These are phyloP conservation scores for Labeo calbasu DNA, from an alignment of 2,797 vertebrate species.

Conservation along the genomic window DNA sequence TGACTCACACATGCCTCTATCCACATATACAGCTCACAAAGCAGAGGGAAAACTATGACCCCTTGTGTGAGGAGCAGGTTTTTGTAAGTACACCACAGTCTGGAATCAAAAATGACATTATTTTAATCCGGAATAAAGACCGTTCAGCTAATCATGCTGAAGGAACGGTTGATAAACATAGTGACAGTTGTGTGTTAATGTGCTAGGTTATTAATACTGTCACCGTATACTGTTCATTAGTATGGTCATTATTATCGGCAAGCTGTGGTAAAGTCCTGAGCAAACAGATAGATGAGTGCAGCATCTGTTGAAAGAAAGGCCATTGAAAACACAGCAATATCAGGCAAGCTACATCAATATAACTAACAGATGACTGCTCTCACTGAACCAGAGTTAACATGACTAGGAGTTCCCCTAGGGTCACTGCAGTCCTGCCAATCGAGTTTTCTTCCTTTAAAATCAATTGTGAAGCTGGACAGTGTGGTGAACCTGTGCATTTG, in stretches of 20 bases:
- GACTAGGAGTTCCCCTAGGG: conserved; percentile 56
- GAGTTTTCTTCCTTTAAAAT: conserved; percentile 34
- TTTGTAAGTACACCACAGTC: conserved; percentile 45
- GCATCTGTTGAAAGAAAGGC: conserved; percentile 1
- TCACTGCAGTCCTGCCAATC: conserved; percentile 59
- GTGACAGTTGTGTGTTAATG: background rate
- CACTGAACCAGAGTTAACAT: conserved; percentile 51
- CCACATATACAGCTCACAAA: background rate
- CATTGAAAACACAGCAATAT: conserved; percentile 50
- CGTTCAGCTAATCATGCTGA: background rate
- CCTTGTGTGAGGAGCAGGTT: conserved; percentile 39
- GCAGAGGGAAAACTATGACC: conserved; percentile 36
- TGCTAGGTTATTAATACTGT: background rate
- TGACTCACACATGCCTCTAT: background rate
- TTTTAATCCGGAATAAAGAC: conserved; percentile 7
- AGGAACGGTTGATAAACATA: conserved; percentile 8
- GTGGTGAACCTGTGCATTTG: conserved; percentile 8
- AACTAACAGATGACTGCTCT: conserved; percentile 54
- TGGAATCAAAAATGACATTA: background rate
- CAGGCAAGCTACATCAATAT: conserved; percentile 67
- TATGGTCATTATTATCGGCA: background rate
- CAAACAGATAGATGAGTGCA: background rate
- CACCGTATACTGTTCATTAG: background rate
- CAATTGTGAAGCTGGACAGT: conserved; percentile 14
- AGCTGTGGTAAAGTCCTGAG: background rate